Evolutionary conservation across 2,888 invertebrate genomes (phyloP), one percentile per base, ranked within the genome.

Genomic region (Aphrophora alni): DNA sequence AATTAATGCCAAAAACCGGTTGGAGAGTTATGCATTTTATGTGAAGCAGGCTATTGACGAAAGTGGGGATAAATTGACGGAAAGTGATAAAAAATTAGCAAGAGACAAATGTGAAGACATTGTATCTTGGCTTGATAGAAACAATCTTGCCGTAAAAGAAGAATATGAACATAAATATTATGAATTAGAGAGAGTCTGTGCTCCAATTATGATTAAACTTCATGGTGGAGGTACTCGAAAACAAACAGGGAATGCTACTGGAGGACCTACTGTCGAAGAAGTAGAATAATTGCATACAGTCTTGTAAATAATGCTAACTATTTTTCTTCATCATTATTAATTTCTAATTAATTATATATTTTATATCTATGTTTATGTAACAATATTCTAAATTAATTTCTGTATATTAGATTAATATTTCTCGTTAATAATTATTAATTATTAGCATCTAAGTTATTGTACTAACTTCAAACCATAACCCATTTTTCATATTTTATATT

Each of bases 211-310:
- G 89, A 86, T 87, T 69, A 87, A 87, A 82, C 77, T 88, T 70
- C 33, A 33, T 33, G 10, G 33, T 7, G 33, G 5, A 10, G 33
- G 33, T 33, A 7, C 10, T 33, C 33, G 10, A 33, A 10, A 10
- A 33, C 33, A 33, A 33, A 10, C 33, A 71, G n/a, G 77, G 72
- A 27, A 38, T 12, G 44, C 75, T 10, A 27, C 44, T 2, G 91
- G 90, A 17, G 91, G 90, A 12, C 92, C 92, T 0, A 89, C 91
- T 3, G 89, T 92, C 69, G 91, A 92, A 86, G 92, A 92, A 88
- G 89, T 91, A 0, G 91, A 92, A n/a, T n/a, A n/a, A n/a, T n/a
- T n/a, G n/a, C n/a, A n/a, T n/a, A n/a, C n/a, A n/a, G n/a, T n/a
- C n/a, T n/a, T n/a, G n/a, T n/a, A n/a, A n/a, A n/a, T n/a, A n/a